phyloP scores from a whole-genome alignment of 1,140 invertebrate genomes.

The Adoxophyes honmai region DNA sequence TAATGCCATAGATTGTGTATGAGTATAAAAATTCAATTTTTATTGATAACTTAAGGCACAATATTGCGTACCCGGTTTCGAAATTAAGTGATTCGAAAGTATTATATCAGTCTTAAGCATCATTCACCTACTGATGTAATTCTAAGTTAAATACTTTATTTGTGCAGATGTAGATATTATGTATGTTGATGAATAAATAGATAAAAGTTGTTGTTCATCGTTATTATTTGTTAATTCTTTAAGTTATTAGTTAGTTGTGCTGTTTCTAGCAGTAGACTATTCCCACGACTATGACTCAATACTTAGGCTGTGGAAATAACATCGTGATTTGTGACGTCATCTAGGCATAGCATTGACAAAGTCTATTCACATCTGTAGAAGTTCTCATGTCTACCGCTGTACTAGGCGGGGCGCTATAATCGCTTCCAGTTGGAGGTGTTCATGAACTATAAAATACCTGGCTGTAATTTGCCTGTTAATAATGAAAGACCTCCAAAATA shows the following conservation, averaged over 20 bases:
- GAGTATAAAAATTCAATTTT: slow-evolving; percentile 19
- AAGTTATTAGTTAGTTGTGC: not conserved
- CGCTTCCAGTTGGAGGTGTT: no score
- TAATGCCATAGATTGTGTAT: slow-evolving; percentile 39
- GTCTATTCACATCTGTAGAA: no score
- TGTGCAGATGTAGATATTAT: slow-evolving; percentile 76
- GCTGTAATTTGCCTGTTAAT: no score
- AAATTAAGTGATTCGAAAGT: slow-evolving; percentile 52
- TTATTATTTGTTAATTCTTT: slow-evolving; percentile 1
- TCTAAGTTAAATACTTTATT: slow-evolving; percentile 68
- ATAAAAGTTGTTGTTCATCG: slow-evolving; percentile 44
- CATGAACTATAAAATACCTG: no score
- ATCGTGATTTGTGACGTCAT: no score
- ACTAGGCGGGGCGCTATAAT: no score
- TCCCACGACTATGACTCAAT: no score
- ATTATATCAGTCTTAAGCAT: slow-evolving; percentile 61
- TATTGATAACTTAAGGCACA: slow-evolving; percentile 37
- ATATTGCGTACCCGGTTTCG: slow-evolving; percentile 38
- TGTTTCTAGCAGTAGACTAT: no score
- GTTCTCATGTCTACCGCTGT: no score
- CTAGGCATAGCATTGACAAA: no score
- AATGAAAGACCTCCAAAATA: no score
- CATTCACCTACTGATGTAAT: slow-evolving; percentile 57
- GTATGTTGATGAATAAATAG: slow-evolving; percentile 77
- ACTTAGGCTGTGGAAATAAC: no score